Evolutionary conservation across 2,888 invertebrate species (phyloP).

Genomic region (Acheta domesticus): DNA sequence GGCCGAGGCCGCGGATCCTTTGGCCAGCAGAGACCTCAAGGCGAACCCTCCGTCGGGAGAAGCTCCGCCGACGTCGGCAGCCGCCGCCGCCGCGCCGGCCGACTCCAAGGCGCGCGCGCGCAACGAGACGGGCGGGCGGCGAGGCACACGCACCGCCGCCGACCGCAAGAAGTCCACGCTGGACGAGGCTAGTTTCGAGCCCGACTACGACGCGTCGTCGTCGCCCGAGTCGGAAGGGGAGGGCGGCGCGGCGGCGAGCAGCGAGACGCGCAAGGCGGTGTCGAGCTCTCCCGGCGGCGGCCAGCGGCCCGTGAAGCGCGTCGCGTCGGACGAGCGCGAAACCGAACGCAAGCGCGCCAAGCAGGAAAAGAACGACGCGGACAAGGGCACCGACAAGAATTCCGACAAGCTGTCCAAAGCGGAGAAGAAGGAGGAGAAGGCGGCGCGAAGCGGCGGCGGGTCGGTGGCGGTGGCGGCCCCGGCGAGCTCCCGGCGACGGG

Average conservation of each 20-base stretch:
- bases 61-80: not conserved
- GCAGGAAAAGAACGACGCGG: conserved; percentile 22
- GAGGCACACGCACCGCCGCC: conserved; percentile 39
- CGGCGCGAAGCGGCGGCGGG: not conserved
- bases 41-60: conserved; percentile 31
- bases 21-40: conserved; percentile 44
- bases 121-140: conserved; percentile 35
- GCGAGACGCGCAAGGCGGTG: conserved; percentile 24
- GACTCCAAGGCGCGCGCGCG: conserved; percentile 38
- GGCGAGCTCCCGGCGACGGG: not conserved
- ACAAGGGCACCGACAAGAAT: conserved; percentile 33
- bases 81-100: conserved; percentile 2
- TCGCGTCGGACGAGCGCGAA: conserved; percentile 46
- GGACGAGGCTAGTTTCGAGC: conserved; percentile 71
- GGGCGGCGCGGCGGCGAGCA: conserved; percentile 28
- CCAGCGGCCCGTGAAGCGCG: conserved; percentile 2
- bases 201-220: conserved; percentile 65
- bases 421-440: conserved; percentile 18
- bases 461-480: not conserved
- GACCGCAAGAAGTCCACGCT: conserved; percentile 64
- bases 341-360: conserved; percentile 40
- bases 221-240: conserved; percentile 63
- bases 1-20: conserved; percentile 35
- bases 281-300: conserved; percentile 18
- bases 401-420: conserved; percentile 4